These are phyloP conservation scores for Pogonophryne albipinna DNA, from an alignment of 2,797 vertebrate genomes.

Conservation along the genomic window DNA sequence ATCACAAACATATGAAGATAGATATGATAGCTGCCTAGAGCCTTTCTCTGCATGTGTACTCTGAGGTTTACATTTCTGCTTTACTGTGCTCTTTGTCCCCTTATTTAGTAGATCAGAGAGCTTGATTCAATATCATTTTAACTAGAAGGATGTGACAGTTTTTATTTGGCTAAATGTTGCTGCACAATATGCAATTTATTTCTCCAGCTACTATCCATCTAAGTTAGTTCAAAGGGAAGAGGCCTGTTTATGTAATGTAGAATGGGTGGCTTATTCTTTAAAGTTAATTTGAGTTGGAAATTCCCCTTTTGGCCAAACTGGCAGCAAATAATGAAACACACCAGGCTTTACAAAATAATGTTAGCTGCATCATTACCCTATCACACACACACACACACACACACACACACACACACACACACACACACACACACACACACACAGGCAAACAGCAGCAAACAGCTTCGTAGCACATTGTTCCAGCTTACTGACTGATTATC, in stretches of 20 bases:
- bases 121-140: constrained; percentile 25
- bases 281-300: constrained; percentile 54
- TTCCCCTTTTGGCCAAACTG: constrained; percentile 39
- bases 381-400: constrained; percentile 1
- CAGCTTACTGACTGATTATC: constrained; percentile 68
- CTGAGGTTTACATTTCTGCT: not conserved
- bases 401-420: not conserved
- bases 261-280: constrained; percentile 43
- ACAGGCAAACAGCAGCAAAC: constrained; percentile 36
- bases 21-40: not conserved
- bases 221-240: constrained; percentile 42
- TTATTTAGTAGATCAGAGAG: constrained; percentile 5
- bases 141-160: constrained; percentile 16
- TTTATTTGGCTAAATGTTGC: constrained; percentile 28
- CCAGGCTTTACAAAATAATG: constrained; percentile 56
- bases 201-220: constrained; percentile 22
- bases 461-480: constrained; percentile 62
- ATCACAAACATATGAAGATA: constrained; percentile 6
- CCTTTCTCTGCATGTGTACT: constrained; percentile 1
- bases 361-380: constrained; percentile 57
- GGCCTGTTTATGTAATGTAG: constrained; percentile 29
- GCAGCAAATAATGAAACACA: constrained; percentile 56
- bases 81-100: not conserved
- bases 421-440: not conserved
- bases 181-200: constrained; percentile 29